Evolutionary conservation across 2,113 vertebrate species (phyloP).

Genomic region (Mobula hypostoma): DNA sequence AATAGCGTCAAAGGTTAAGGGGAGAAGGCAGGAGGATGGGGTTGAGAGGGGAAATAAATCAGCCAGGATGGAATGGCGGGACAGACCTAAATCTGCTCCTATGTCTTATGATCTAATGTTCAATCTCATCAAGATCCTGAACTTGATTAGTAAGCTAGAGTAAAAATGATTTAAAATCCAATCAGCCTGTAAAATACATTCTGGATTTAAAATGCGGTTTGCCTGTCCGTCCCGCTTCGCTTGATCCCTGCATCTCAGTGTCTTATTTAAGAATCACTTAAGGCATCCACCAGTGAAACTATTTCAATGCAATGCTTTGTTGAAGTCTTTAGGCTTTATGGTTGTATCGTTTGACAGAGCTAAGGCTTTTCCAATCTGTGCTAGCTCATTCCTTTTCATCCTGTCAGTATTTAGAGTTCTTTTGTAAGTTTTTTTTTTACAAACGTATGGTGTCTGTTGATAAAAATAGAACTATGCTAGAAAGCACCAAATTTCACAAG

Average conservation of each 20-base stretch:
- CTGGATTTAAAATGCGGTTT: constrained; percentile 55
- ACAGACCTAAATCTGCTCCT: no score
- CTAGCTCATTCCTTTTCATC: background rate
- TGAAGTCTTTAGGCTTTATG: background rate
- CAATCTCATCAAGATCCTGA: constrained; percentile 81
- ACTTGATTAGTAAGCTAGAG: constrained; percentile 63
- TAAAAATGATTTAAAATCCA: constrained; percentile 55
- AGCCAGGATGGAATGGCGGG: no score
- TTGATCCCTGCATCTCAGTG: constrained; percentile 49
- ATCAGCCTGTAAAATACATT: constrained; percentile 56
- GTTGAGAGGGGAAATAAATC: no score
- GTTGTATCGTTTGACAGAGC: background rate
- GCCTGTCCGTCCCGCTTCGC: background rate
- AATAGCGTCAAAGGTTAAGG: no score
- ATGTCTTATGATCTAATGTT: constrained; percentile 47
- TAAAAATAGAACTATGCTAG: constrained; percentile 34
- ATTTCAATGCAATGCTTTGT: background rate
- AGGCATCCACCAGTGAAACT: constrained; percentile 16
- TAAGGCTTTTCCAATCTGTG: background rate
- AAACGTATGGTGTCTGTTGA: constrained; percentile 34
- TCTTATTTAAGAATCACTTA: constrained; percentile 61
- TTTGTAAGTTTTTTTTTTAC: constrained; percentile 30
- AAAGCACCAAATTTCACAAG: constrained; percentile 34
- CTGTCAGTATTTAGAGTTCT: background rate
- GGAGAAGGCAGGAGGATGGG: no score